Evolutionary conservation across 2,797 vertebrate genomes (phyloP), one percentile per base, ranked within the genome.

Genomic region (Falco columbarius): DNA sequence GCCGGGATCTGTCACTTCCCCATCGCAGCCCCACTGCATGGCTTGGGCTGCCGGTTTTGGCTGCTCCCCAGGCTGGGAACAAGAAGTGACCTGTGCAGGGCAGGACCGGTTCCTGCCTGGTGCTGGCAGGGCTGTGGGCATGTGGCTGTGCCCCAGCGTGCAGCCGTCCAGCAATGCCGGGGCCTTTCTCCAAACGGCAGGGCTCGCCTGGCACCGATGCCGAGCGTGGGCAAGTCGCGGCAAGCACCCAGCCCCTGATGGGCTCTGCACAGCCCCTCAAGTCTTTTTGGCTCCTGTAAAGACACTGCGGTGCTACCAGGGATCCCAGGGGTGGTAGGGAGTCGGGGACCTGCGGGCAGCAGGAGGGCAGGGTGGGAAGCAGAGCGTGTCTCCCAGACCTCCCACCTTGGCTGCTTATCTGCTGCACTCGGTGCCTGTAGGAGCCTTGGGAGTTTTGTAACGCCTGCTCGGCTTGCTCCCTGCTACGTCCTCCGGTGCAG

Each of bases 341-440:
- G 44, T 7, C 2, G 0, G 17, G n/a, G 66, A 85, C 29, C 51
- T 27, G 29, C 82, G 26, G 89, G 42, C 44, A 56, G 54, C 12
- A 8, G 52, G 30, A 74, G 40, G 22, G 34, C 20, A 29, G 74
- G 51, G 12, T 38, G 49, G 85, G 47, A 55, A 34, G 18, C 27
- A 18, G 44, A 72, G 3, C 0, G 1, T 5, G 17, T 9, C 8
- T 51, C 40, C 61, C 10, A 46, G 65, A 10, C 10, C 42, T 71
- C 36, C 58, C 12, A 4, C 17, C 55, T 23, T 0, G 0, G 32
- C 19, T 0, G 0, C 29, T 34, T 6, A 5, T 14, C 66, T 34
- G 52, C 0, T 1, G 24, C 1, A 0, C 27, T 14, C 0, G 10
- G 21, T 30, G 22, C 40, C n/a, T 15, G 47, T 32, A 42, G 75